A percentile compares a stretch with the other conserved stretches of the same genome.
Evolutionary conservation across 1,140 invertebrate genomes (phyloP).

Genomic region (Drosophila willistoni): DNA sequence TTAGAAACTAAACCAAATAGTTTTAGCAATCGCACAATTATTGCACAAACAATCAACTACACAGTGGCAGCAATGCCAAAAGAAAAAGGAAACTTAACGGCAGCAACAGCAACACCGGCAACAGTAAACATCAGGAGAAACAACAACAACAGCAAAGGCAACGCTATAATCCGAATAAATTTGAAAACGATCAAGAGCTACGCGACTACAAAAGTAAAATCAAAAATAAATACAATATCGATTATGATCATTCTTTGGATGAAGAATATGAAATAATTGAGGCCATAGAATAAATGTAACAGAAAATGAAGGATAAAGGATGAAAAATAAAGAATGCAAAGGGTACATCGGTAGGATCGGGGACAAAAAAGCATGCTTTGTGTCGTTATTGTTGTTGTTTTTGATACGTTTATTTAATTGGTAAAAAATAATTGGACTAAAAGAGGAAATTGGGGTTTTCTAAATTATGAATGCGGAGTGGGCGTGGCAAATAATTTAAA

Average conservation of each 20-base stretch:
- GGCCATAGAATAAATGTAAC: constrained; percentile 72
- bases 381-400: constrained; percentile 44
- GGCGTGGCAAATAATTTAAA: too few relatives aligned
- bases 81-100: constrained; percentile 14
- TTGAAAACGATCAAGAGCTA: constrained; percentile 74
- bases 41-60: constrained; percentile 20
- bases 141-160: constrained; percentile 45
- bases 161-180: constrained; percentile 63
- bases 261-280: constrained; percentile 83
- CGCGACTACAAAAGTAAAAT: constrained; percentile 82
- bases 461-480: too few relatives aligned
- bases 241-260: constrained; percentile 83
- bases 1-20: constrained; percentile 50
- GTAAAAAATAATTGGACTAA: too few relatives aligned
- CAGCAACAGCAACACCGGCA: constrained; percentile 25
- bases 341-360: not conserved
- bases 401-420: constrained; percentile 4
- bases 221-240: constrained; percentile 83
- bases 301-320: not conserved
- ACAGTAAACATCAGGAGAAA: constrained; percentile 39
- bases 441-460: too few relatives aligned
- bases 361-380: constrained; percentile 16
- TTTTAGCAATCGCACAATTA: constrained; percentile 44
- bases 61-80: constrained; percentile 29
- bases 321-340: not conserved